Evolutionary conservation across 2,888 invertebrate genomes (phyloP).

Genomic region (Lobophora halterata): DNA sequence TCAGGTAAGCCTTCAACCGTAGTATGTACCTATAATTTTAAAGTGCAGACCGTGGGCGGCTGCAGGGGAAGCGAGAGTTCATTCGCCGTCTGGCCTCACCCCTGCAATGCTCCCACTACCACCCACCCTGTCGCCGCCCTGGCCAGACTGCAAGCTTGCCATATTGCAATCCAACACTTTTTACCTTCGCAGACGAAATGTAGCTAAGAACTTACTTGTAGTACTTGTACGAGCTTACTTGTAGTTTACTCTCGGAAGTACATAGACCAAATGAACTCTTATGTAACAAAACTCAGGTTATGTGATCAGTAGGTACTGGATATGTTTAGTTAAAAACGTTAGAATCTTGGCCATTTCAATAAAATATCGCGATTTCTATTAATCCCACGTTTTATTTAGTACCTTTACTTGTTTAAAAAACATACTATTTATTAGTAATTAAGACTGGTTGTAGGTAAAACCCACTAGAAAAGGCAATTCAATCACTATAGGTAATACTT

Average conservation of each 20-base stretch:
- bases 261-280: no score
- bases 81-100: constrained; percentile 83
- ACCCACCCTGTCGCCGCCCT: constrained; percentile 54
- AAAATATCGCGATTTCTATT: no score
- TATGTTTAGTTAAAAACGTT: no score
- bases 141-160: constrained; percentile 63
- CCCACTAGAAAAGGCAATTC: no score
- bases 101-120: constrained; percentile 59
- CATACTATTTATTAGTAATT: no score
- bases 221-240: not conserved
- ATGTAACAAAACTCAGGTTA: no score
- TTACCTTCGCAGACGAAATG: constrained; percentile 33
- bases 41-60: constrained; percentile 58
- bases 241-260: no score
- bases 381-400: no score
- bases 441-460: no score
- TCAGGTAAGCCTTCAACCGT: constrained; percentile 5
- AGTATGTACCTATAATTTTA: constrained; percentile 39
- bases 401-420: no score
- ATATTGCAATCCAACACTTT: constrained; percentile 64
- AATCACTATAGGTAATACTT: no score
- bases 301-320: not conserved
- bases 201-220: not conserved
- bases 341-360: no score
- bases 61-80: constrained; percentile 82